Conservation (phyloP, 2,113 vertebrate species). For the Solenodon paradoxus region DNA sequence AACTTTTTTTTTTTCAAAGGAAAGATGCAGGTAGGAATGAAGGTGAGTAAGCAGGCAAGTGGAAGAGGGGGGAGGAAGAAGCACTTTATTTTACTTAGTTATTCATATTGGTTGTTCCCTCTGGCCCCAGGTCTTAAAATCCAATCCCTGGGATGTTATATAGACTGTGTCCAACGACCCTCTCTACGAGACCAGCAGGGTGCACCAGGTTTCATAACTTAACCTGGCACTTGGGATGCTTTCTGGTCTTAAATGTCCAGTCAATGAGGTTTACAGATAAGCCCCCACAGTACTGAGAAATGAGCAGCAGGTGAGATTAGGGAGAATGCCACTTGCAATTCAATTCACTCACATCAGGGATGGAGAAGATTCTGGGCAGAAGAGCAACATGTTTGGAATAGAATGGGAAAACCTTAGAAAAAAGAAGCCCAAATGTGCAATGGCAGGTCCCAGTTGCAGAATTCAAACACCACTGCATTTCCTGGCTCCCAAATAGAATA, state of each 20-base stretch:
- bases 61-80: too few relatives aligned
- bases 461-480: background rate
- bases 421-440: background rate
- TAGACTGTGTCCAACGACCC: too few relatives aligned
- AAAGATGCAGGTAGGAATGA: too few relatives aligned
- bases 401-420: background rate
- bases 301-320: background rate
- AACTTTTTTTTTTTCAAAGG: too few relatives aligned
- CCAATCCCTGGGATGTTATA: too few relatives aligned
- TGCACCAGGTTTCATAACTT: too few relatives aligned
- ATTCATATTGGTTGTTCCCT: too few relatives aligned
- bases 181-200: too few relatives aligned
- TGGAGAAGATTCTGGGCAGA: background rate
- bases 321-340: too few relatives aligned
- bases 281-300: rapidly evolving
- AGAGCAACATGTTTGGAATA: background rate
- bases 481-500: background rate
- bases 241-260: background rate
- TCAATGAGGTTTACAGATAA: background rate
- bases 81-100: too few relatives aligned
- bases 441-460: background rate
- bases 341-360: background rate
- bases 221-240: background rate
- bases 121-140: too few relatives aligned
- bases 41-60: too few relatives aligned